Evolutionary conservation across 2,888 invertebrate species (phyloP).

Genomic region (Agrochola litura): DNA sequence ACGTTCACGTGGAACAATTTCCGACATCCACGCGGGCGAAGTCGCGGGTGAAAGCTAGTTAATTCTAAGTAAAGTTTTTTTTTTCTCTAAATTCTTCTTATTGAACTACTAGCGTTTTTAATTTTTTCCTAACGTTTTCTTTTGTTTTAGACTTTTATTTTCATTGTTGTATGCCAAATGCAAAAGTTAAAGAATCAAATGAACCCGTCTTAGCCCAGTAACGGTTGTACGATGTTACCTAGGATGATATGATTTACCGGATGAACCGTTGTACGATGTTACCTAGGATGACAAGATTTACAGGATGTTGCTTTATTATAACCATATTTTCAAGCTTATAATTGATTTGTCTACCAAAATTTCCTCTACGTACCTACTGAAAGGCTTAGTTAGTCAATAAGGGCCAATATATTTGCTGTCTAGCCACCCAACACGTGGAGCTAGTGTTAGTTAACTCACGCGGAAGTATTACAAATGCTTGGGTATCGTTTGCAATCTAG

Average conservation of each 20-base stretch:
- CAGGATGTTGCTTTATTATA: background rate
- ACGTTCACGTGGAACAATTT: no score
- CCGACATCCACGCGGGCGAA: no score
- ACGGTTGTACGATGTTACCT: background rate
- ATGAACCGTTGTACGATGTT: background rate
- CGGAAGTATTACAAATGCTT: conserved; percentile 63
- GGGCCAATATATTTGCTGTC: background rate
- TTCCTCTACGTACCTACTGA: background rate
- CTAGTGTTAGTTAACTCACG: conserved; percentile 49
- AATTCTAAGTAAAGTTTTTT: no score
- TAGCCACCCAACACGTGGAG: background rate
- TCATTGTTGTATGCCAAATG: no score
- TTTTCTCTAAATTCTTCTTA: background rate
- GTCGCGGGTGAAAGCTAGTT: no score
- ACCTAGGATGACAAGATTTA: background rate
- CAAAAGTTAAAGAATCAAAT: background rate
- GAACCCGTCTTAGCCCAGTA: background rate
- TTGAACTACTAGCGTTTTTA: background rate
- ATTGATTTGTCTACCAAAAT: background rate
- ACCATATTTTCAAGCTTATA: background rate
- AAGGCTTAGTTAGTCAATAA: background rate
- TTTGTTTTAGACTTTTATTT: background rate
- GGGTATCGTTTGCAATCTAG: conserved; percentile 62
- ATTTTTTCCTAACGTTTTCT: background rate
- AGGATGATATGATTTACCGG: no score